Evolutionary conservation across 2,888 invertebrate genomes (phyloP), one percentile per base, ranked within the genome.

Genomic region (Pseudococcus jackbeardsleyi): DNA sequence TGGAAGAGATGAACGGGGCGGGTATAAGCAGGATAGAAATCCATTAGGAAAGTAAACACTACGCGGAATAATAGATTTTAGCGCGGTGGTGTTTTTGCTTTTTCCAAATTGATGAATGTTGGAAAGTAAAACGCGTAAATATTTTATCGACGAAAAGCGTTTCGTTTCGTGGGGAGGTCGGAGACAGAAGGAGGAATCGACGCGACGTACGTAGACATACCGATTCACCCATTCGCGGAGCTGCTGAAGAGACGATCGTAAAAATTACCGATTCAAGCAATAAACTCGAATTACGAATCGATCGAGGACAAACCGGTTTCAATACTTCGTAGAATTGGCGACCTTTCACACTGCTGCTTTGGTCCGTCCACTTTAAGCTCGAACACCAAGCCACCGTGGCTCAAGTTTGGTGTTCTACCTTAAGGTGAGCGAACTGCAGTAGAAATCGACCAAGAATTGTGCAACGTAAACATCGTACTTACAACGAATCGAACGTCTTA

Each of bases 361-460:
- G 92, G 93, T 93, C 94, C 93, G 94, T 92, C 93, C 95, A 96
- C 96, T 96, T 95, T 96, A 96, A 96, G 96, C 95, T 95, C 95
- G 95, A 95, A 95, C 96, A 95, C 95, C 96, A 96, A 96, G 96
- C 96, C 94, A 94, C 93, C 93, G 92, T 92, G 92, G 92, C 93
- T 91, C 92, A 93, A 93, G 96, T 95, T 96, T 97, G 96, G 96
- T 97, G 96, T 97, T 97, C 96, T 96, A 96, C 96, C 96, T 97
- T 96, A 96, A 96, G 96, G 96, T 96, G 96, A 96, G 94, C 93
- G 94, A 94, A 93, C 94, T 85, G 19, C 42, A 85, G 86, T 85
- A 84, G 85, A 84, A 85, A 46, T 42, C 50, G 26, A 7, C 26
- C 22, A 5, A 42, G 42, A 42, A 42, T 5, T 42, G 8, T 17